Conservation (phyloP, 2,888 invertebrate species). For the Dasypolia templi region DNA sequence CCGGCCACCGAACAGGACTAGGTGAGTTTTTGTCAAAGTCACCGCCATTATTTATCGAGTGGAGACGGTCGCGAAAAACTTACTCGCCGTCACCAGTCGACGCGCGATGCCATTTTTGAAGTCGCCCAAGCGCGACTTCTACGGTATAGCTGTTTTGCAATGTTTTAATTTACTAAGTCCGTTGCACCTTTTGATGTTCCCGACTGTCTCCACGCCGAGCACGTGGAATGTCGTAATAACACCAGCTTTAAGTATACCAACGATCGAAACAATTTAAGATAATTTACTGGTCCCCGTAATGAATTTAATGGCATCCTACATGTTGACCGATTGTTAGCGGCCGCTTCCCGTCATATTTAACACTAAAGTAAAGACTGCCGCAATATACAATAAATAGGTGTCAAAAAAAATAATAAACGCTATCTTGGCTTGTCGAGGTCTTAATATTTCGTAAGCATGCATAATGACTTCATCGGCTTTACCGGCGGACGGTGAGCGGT, state of each 20-base stretch:
- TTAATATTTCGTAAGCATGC: constrained; percentile 80
- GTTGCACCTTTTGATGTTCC: constrained; percentile 81
- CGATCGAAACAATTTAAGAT: constrained; percentile 63
- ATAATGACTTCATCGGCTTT: constrained; percentile 84
- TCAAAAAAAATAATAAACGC: constrained; percentile 65
- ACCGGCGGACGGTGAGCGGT: constrained; percentile 71
- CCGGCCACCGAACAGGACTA: constrained; percentile 89
- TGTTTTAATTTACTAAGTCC: constrained; percentile 87
- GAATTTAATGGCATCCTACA: constrained; percentile 63
- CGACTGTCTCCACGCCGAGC: constrained; percentile 81
- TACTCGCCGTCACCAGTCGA: constrained; percentile 85
- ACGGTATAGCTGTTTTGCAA: constrained; percentile 85
- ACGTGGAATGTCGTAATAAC: constrained; percentile 71
- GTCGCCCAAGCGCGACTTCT: constrained; percentile 84
- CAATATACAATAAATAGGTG: constrained; percentile 64
- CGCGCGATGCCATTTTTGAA: constrained; percentile 88
- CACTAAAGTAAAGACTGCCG: constrained; percentile 60
- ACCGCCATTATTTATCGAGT: constrained; percentile 90
- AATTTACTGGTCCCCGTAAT: constrained; percentile 59
- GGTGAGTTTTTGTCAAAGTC: constrained; percentile 90
- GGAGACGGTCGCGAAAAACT: constrained; percentile 90
- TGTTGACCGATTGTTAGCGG: constrained; percentile 59
- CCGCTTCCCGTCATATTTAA: constrained; percentile 59
- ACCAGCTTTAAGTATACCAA: constrained; percentile 53
- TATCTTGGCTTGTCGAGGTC: constrained; percentile 56